Evolutionary conservation across 2,797 vertebrate genomes (phyloP), one percentile per base, ranked within the genome.

Genomic region (Peromyscus attwateri): DNA sequence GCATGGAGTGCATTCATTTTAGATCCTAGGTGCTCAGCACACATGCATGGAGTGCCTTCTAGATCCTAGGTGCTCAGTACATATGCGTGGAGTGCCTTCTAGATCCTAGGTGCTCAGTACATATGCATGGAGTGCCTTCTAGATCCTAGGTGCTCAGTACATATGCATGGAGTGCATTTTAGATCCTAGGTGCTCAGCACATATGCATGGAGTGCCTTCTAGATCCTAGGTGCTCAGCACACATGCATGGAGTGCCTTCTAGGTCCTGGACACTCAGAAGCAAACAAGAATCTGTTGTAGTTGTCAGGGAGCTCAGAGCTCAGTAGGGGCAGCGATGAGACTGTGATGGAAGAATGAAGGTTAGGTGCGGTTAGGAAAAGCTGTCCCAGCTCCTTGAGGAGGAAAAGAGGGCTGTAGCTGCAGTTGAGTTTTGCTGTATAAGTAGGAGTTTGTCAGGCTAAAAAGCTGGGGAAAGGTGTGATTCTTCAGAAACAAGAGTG

Each of bases 381-480:
- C n/a, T 79, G 40, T 62, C 13, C 0, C 37, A 87, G 60, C 62
- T 84, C 68, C 64, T n/a, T 27, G n/a, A 37, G 70, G 62, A 52
- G 5, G 37, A 71, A n/a, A 70, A 57, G 37, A 80, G 14, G 82
- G n/a, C 9, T 40, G 49, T 34, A 64, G 57, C 93, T 76, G 62
- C 81, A 14, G 4, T 21, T 91, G 77, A 37, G 55, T 92, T 97
- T 96, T 92, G 40, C 23, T 79, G 25, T 70, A 7, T 46, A 52
- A 87, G 37, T 92, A 96, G 46, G 84, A 95, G 60, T 95, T 96
- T 70, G 34, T 29, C 3, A 60, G 66, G 37, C 57, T 7, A 79
- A 73, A 92, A 46, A 52, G 1, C 6, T 57, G 23, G 31, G 13
- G 60, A 57, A 81, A 90, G 52, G 0, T 17, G 29, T 43, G 73